phyloP scores from a whole-genome alignment of 2,797 vertebrate species.

The Molossus molossus region DNA sequence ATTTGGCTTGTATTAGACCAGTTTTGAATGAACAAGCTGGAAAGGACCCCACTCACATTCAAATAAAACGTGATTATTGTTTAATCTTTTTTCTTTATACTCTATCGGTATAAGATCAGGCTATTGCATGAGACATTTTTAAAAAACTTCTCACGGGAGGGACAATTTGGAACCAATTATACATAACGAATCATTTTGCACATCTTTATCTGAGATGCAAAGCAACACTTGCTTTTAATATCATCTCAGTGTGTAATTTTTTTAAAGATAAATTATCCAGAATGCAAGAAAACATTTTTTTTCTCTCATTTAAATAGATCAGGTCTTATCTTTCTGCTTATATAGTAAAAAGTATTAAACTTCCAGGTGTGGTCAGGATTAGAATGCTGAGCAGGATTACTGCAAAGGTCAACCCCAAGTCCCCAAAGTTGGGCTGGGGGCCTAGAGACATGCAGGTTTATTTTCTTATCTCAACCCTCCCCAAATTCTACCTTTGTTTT shows the following conservation, averaged over 20 bases:
- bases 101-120: slow-evolving; percentile 40
- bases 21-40: slow-evolving; percentile 50
- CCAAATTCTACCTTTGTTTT: neutral
- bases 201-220: slow-evolving; percentile 60
- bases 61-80: slow-evolving; percentile 3
- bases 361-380: neutral
- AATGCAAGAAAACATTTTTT: slow-evolving; percentile 64
- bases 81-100: slow-evolving; percentile 26
- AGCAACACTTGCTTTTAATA: slow-evolving; percentile 71
- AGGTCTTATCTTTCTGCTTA: neutral
- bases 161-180: slow-evolving; percentile 39
- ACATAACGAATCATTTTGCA: slow-evolving; percentile 16
- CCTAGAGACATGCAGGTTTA: neutral
- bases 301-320: slow-evolving; percentile 33
- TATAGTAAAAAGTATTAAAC: neutral
- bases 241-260: slow-evolving; percentile 1
- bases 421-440: neutral
- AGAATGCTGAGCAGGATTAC: neutral
- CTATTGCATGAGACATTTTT: slow-evolving; percentile 39
- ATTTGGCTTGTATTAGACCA: neutral
- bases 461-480: neutral
- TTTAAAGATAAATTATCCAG: slow-evolving; percentile 66
- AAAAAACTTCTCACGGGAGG: neutral
- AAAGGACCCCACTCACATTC: slow-evolving; percentile 43
- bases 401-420: neutral